Conservation (phyloP, 2,888 invertebrate species). For the Eristalis intricaria region DNA sequence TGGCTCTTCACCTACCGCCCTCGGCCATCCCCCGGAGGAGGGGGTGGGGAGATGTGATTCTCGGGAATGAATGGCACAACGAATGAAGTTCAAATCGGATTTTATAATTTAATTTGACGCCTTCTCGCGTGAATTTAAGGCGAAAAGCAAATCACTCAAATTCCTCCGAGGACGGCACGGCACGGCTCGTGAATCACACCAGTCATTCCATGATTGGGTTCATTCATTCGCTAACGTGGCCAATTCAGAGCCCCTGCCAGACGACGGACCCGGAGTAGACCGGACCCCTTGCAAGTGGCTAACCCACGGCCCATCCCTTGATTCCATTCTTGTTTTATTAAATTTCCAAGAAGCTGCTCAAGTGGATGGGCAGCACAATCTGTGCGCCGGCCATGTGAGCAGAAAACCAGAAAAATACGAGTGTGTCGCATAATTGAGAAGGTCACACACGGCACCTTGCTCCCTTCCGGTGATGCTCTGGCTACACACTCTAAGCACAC, state of each 20-base stretch:
- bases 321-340: neutral
- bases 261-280: neutral
- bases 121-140: slow-evolving; percentile 47
- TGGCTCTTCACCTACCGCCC: neutral
- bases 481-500: neutral
- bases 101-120: slow-evolving; percentile 65
- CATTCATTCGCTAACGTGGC: slow-evolving; percentile 9
- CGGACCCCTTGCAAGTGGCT: neutral
- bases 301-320: neutral
- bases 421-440: slow-evolving; percentile 13
- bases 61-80: slow-evolving; percentile 29
- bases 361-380: neutral
- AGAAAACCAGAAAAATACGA: neutral
- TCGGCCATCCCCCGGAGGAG: neutral
- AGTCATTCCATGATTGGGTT: slow-evolving; percentile 25
- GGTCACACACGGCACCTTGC: neutral
- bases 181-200: no score
- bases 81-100: slow-evolving; percentile 65
- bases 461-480: neutral
- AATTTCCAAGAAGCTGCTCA: neutral
- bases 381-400: neutral
- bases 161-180: neutral
- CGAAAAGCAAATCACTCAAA: slow-evolving; percentile 45
- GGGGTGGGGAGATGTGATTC: neutral
- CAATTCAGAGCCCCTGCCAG: neutral